Base-by-base conservation (phyloP, 2,888 invertebrate species). In the Drosophila gaucha region DNA sequence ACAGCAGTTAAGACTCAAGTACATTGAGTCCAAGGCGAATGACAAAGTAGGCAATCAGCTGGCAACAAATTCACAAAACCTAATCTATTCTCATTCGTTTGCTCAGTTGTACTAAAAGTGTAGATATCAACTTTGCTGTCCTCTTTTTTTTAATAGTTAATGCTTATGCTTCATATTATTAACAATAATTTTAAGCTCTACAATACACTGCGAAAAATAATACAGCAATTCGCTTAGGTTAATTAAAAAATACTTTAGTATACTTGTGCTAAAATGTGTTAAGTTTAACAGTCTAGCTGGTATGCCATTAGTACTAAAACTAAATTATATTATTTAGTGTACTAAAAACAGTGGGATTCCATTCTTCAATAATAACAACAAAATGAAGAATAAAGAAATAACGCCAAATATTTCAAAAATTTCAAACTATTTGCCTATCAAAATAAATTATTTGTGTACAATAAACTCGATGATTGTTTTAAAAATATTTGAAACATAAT, bases 1-100 rank as follows among this genome's bases (percentile, higher is more conserved):
- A 26, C 41, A 52, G 28, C 18, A 8, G 46, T 20, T 55, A 30
- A 47, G 62, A 33, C 50, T n/a, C 41, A 1, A 14, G 30, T 14
- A 54, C 69, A 74, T 72, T 63, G 69, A 55, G 73, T 38, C 9
- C 67, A 67, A 73, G 73, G 73, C 49, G 30, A 66, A 31, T 39
- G 50, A 38, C 50, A 51, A 55, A 47, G 30, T 28, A 3, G 22
- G 44, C 28, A 54, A 58, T 50, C 43, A 51, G 28, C 71, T 43
- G 36, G n/a, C 51, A 49, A 50, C 30, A 49, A 43, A 30, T 24
- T 49, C 16, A 52, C 2, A 2, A 33, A 47, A 47, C 49, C 38
- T 18, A 46, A 69, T 35, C 39, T 44, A 6, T 12, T 35, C 33
- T 26, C 18, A 26, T n/a, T 44, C 31, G 5, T n/a, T 0, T 20